A percentile compares a stretch with the other conserved stretches of the same genome.
phyloP scores from a whole-genome alignment of 2,797 vertebrate genomes.

The Gila robusta region DNA sequence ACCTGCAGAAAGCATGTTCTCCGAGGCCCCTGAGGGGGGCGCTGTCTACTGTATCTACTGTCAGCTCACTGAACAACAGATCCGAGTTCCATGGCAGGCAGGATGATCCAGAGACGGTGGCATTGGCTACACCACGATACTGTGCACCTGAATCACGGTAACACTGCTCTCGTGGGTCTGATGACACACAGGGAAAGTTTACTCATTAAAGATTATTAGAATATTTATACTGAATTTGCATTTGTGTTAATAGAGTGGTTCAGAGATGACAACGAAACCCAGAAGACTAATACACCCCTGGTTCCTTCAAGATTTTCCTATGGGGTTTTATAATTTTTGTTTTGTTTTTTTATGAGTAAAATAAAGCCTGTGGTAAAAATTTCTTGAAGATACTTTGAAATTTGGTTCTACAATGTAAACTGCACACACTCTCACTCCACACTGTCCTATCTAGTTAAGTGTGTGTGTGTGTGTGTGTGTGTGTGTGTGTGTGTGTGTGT shows the following conservation, averaged over 20 bases:
- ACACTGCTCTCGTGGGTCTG: slow-evolving; percentile 82
- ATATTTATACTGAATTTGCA: not conserved
- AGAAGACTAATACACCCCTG: not conserved
- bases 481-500: not conserved
- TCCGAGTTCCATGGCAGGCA: slow-evolving; percentile 92
- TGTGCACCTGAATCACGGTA: slow-evolving; percentile 77
- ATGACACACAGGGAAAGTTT: slow-evolving; percentile 34
- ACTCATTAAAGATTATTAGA: too few species aligned
- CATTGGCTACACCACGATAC: slow-evolving; percentile 84
- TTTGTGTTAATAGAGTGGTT: not conserved
- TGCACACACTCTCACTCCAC: not conserved
- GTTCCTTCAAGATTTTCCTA: not conserved
- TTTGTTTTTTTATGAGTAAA: not conserved
- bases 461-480: too few species aligned
- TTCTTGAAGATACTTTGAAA: not conserved
- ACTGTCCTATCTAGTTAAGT: not conserved
- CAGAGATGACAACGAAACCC: not conserved
- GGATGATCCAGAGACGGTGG: slow-evolving; percentile 78
- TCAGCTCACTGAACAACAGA: slow-evolving; percentile 86
- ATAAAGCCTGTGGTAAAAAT: not conserved
- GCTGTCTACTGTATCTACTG: slow-evolving; percentile 73
- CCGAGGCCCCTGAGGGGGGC: slow-evolving; percentile 83
- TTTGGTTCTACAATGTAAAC: not conserved
- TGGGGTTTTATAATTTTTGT: not conserved
- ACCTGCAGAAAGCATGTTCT: slow-evolving; percentile 93